Base-by-base conservation (phyloP, 2,888 invertebrate species). In the Agrotis clavis region DNA sequence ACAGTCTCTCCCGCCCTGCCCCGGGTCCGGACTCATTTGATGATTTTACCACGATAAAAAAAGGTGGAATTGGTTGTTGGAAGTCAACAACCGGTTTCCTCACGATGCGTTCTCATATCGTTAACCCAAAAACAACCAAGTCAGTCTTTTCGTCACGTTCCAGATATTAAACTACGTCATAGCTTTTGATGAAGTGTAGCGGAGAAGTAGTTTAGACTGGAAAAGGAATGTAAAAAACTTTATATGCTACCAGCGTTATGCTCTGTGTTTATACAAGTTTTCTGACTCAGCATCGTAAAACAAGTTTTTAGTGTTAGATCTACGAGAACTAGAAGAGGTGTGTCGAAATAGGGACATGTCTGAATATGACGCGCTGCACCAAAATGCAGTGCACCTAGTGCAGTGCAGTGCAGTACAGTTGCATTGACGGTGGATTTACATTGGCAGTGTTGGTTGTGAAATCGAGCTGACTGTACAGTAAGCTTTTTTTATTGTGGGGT, bases 291-390 rank as follows among this genome's bases (percentile, higher is more conserved):
- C 56, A 51, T 68, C 63, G 57, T 73, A 64, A 79, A 69, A 62
- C 41, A 66, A 80, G 76, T 75, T 71, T 75, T 65, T 71, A 67
- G 18, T 64, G 30, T 21, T 47, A 74, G 54, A 50, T 67, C 30
- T 74, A 30, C n/a, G 41, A 30, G 61, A 56, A 56, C 48, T 50
- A 25, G 50, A 35, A 45, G 45, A 56, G 30, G n/a, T 57, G 14
- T 50, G 25, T 30, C 30, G 50, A 51, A 57, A 57, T 25, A 48
- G 4, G 19, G n/a, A 14, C n/a, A 71, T 60, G 71, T 21, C 35
- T n/a, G 4, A 47, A 47, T 51, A 45, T 47, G 6, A 35, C 16
- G 48, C 35, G 47, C n/a, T 65, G 57, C 25, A 7, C 47, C 51
- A 59, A 73, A 47, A 65, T 2, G 2, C 7, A 18, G 19, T 11